These are phyloP conservation scores for Xiphorhynchus erythropygius DNA, from an alignment of 2,797 vertebrate species.

Conservation along the genomic window DNA sequence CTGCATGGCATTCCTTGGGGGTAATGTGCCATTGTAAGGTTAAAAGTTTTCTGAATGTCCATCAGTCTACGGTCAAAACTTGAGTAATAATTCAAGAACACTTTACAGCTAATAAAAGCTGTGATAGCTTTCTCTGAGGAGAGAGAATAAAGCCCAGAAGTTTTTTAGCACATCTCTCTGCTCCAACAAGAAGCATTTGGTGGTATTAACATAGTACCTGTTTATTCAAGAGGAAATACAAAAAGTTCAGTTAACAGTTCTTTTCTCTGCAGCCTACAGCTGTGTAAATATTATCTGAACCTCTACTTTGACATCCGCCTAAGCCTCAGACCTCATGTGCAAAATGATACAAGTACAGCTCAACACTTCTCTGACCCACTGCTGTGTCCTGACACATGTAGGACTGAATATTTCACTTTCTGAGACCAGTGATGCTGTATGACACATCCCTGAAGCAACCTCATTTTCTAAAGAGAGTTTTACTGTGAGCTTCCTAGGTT, in stretches of 20 bases:
- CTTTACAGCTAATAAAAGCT: conserved; percentile 16
- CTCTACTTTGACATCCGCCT: neutral
- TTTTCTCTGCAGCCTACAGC: conserved; percentile 29
- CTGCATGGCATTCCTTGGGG: neutral
- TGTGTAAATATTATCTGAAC: conserved; percentile 55
- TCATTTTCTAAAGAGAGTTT: neutral
- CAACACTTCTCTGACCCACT: neutral
- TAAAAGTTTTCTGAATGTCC: neutral
- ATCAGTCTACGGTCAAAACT: neutral
- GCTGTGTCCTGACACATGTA: neutral
- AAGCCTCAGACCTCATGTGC: conserved; percentile 6
- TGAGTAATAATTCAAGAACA: neutral
- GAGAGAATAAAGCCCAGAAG: neutral
- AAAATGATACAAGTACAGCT: neutral
- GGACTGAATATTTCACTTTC: neutral
- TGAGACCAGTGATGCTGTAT: neutral
- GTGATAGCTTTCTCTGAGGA: neutral
- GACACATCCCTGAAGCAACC: neutral
- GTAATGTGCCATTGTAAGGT: neutral
- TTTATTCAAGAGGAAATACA: conserved; percentile 36
- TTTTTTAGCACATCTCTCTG: neutral
- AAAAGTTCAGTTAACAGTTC: conserved; percentile 2
- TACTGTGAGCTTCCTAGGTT: neutral
- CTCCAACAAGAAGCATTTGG: neutral
- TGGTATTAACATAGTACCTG: neutral